Evolutionary conservation across 2,113 vertebrate species (phyloP), one percentile per base, ranked within the genome.

Genomic region (Australoheros scitulus): DNA sequence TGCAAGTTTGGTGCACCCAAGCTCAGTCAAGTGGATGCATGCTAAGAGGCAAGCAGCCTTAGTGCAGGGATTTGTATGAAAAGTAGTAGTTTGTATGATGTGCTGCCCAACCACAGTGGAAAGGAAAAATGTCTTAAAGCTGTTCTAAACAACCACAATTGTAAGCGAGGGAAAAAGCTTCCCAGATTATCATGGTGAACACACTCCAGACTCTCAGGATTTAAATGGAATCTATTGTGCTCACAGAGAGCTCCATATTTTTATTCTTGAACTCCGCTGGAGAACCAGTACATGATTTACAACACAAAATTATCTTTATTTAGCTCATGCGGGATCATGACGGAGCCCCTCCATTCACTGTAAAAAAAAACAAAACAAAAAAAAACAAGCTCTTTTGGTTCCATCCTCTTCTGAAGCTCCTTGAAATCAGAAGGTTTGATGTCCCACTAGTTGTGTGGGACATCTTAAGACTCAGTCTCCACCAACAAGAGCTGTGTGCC

Each of bases 211-310:
- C 43, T 55, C 47, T 52, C 47, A n/a, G 68, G 47, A 72, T 52
- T 72, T 72, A 72, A 72, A 72, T 32, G 47, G 68, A 47, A 14
- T 47, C 68, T 55, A 72, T 72, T 72, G 26, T 72, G 47, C 68
- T 5, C 47, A 32, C 2, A 17, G 29, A 32, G 24, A 20, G 26
- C 26, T 72, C 65, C 47, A 52, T 72, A 52, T 20, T 72, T 72
- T 72, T 72, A 55, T 32, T 72, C 47, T 32, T 72, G 26, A 52
- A 72, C 47, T 72, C 55, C 0, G 0, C 47, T 72, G 26, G 65
- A 72, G 47, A 72, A 5, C 43, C 24, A 52, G 43, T 32, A 1
- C 65, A 72, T 72, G 65, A 72, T 72, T 72, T 72, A 72, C 3
- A 14, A 43, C 43, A 52, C 43, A 52, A 2, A 52, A 72, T 32